Percentiles rank a stretch among this genome's conserved stretches.
Evolutionary conservation across 2,113 vertebrate genomes (phyloP).

Genomic region (Nannobrachium achirus): DNA sequence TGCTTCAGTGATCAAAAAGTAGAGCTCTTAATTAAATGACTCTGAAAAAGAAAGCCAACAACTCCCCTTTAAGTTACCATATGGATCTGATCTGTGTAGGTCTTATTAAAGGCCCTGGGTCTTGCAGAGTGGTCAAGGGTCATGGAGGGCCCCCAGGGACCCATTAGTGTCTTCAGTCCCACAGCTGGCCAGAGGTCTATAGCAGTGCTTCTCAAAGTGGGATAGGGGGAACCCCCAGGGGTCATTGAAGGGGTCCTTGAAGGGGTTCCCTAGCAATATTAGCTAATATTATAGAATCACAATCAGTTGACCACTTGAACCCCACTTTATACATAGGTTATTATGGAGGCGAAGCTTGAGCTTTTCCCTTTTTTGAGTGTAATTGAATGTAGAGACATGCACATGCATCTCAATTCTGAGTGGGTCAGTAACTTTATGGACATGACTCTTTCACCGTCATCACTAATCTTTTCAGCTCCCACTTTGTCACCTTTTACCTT

Average conservation of each 20-base stretch:
- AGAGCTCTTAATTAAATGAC: slow-evolving; percentile 25
- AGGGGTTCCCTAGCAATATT: no score
- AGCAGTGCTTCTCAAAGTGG: not conserved
- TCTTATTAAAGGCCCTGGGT: slow-evolving; percentile 23
- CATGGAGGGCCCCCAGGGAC: slow-evolving; percentile 13
- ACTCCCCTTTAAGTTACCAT: slow-evolving; percentile 17
- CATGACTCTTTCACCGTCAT: not conserved
- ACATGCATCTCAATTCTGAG: not conserved
- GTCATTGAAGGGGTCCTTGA: no score
- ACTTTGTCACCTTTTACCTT: slow-evolving; percentile 27
- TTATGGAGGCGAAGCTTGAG: no score
- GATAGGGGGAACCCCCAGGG: no score
- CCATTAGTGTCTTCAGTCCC: slow-evolving; percentile 14
- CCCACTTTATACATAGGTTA: no score
- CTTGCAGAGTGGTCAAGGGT: slow-evolving; percentile 44
- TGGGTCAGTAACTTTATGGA: not conserved
- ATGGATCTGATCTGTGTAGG: slow-evolving; percentile 39
- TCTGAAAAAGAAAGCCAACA: slow-evolving; percentile 1
- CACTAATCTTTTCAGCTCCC: not conserved
- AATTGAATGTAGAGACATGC: not conserved
- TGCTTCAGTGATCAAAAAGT: slow-evolving; percentile 4
- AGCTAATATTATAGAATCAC: no score
- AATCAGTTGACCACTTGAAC: no score
- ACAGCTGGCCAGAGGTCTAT: slow-evolving; percentile 21
- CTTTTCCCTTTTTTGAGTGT: no score